Conservation (phyloP, 2,888 invertebrate genomes). For the Chaitophorus viminalis region DNA sequence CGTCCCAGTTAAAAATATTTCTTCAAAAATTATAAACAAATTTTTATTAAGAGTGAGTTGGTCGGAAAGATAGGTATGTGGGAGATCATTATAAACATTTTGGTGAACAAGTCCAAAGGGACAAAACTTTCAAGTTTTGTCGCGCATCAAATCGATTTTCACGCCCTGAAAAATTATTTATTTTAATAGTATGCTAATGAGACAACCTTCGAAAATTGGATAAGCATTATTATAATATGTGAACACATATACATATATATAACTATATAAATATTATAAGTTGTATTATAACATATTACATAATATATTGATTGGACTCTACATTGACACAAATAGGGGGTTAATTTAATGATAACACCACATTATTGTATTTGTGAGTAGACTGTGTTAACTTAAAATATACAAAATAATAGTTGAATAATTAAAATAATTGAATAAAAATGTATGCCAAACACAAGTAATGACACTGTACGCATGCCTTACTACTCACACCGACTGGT, state of each 20-base stretch:
- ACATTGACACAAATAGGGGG: too few species aligned
- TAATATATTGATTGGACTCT: too few species aligned
- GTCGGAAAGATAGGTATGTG: not conserved
- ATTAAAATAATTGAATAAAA: too few species aligned
- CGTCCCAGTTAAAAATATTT: not conserved
- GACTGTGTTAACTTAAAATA: too few species aligned
- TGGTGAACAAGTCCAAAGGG: not conserved
- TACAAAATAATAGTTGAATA: too few species aligned
- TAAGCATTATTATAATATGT: not conserved
- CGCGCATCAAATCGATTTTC: not conserved
- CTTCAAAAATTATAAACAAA: not conserved
- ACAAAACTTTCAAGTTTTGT: slow-evolving; percentile 14
- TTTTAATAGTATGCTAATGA: not conserved
- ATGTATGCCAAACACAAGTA: too few species aligned
- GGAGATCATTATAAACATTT: slow-evolving; percentile 29
- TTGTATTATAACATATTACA: too few species aligned
- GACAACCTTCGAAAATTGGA: not conserved
- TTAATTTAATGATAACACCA: too few species aligned
- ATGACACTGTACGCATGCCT: too few species aligned
- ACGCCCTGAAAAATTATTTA: not conserved
- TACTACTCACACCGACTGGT: too few species aligned
- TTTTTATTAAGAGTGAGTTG: not conserved
- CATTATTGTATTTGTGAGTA: too few species aligned
- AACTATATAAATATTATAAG: too few species aligned
- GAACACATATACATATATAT: not conserved